Evolutionary conservation across 2,113 vertebrate genomes (phyloP).

Genomic region (Pungitius pungitius): DNA sequence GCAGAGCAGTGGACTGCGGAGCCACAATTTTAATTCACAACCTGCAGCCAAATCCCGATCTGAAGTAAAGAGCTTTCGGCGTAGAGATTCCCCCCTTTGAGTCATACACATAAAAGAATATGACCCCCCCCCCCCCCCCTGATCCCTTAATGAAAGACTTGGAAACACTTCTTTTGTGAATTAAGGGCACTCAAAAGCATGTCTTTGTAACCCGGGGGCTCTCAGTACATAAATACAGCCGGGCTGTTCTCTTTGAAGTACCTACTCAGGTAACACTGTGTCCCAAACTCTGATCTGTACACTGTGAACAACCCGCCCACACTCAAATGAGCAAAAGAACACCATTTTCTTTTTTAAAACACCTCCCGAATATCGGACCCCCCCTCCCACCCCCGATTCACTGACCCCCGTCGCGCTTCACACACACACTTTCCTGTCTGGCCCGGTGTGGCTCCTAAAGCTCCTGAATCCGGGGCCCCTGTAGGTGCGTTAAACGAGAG

Average conservation of each 20-base stretch:
- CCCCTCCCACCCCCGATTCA: neutral
- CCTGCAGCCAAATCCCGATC: neutral
- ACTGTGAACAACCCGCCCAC: neutral
- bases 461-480: neutral
- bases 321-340: neutral
- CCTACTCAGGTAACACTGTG: neutral
- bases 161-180: neutral
- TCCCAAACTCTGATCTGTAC: neutral
- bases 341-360: constrained; percentile 7
- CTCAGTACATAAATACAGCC: neutral
- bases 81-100: neutral
- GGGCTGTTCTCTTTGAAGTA: neutral
- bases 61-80: neutral
- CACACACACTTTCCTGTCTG: neutral
- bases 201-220: neutral
- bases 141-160: neutral
- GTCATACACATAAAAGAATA: neutral
- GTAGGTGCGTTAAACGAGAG: no score
- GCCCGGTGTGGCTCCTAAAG: neutral
- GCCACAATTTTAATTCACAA: neutral
- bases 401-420: constrained; percentile 25
- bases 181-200: neutral
- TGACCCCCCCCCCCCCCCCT: no score
- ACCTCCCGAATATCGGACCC: neutral
- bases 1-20: neutral